These are phyloP conservation scores for Drosophila phalerata DNA, from an alignment of 2,888 invertebrate genomes.

Conservation along the genomic window DNA sequence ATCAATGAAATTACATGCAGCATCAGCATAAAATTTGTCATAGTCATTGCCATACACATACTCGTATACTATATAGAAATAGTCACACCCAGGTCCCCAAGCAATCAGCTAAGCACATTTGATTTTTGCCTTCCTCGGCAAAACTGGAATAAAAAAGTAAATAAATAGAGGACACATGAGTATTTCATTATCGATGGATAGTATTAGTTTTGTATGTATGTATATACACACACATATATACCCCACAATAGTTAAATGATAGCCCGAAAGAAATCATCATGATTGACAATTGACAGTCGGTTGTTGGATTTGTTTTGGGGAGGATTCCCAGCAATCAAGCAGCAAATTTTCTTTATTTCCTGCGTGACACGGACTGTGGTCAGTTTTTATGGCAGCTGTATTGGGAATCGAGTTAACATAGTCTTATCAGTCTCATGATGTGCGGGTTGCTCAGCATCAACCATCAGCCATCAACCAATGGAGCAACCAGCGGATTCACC, in stretches of 20 bases:
- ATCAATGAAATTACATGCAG: slow-evolving; percentile 78
- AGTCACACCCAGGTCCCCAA: slow-evolving; percentile 63
- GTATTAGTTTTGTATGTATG: slow-evolving; percentile 1
- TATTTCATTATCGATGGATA: slow-evolving; percentile 71
- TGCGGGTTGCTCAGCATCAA: slow-evolving; percentile 42
- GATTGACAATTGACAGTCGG: slow-evolving; percentile 72
- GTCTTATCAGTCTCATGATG: slow-evolving; percentile 54
- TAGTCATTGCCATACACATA: slow-evolving; percentile 41
- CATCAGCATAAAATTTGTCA: slow-evolving; percentile 64
- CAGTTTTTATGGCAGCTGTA: slow-evolving; percentile 74
- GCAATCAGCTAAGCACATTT: slow-evolving; percentile 80
- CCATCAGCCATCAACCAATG: slow-evolving; percentile 7
- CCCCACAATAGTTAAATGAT: slow-evolving; percentile 75
- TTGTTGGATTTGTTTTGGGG: slow-evolving; percentile 22
- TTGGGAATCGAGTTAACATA: slow-evolving; percentile 47
- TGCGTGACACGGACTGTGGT: slow-evolving; percentile 62
- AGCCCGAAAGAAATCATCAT: slow-evolving; percentile 66
- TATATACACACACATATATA: not conserved
- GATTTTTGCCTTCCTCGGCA: slow-evolving; percentile 65
- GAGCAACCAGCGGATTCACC: slow-evolving; percentile 34
- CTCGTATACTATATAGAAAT: slow-evolving; percentile 2
- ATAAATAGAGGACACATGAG: slow-evolving; percentile 40
- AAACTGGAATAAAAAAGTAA: slow-evolving; percentile 46
- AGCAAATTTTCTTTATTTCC: slow-evolving; percentile 68
- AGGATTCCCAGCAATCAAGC: slow-evolving; percentile 52